Conservation (phyloP, 2,797 vertebrate species). For the Cossypha polioptera region DNA sequence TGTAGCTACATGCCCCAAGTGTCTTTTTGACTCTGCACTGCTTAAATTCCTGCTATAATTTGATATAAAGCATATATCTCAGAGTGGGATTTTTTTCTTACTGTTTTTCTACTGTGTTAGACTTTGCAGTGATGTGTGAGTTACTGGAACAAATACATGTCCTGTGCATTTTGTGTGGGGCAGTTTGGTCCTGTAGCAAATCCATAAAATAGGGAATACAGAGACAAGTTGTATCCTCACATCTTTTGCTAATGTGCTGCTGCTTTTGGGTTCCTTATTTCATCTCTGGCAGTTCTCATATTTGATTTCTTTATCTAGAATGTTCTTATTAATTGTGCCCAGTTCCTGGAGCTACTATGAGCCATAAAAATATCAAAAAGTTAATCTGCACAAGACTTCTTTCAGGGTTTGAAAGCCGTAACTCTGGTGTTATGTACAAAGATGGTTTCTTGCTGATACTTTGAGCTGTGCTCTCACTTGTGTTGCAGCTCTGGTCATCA, state of each 20-base stretch:
- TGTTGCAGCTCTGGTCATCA: conserved; percentile 89
- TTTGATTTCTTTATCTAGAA: not conserved
- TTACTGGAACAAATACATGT: not conserved
- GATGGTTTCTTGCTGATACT: not conserved
- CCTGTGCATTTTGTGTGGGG: not conserved
- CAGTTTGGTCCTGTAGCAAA: not conserved
- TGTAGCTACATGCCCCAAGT: not conserved
- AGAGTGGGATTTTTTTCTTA: not conserved
- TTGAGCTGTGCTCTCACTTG: not conserved
- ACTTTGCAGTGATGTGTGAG: not conserved
- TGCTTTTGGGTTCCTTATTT: not conserved
- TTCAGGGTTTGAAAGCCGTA: not conserved
- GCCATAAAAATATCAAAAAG: not conserved
- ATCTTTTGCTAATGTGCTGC: not conserved
- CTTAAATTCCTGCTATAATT: not conserved
- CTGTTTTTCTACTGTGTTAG: not conserved
- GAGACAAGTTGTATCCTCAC: not conserved
- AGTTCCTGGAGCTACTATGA: not conserved
- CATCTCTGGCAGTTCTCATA: not conserved
- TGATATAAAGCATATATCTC: not conserved
- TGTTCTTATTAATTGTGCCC: not conserved
- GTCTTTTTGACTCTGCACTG: not conserved
- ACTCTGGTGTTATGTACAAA: not conserved
- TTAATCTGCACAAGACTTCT: not conserved
- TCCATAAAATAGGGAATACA: not conserved